phyloP scores from a whole-genome alignment of 2,797 vertebrate species.

The Sarcoramphus papa region DNA sequence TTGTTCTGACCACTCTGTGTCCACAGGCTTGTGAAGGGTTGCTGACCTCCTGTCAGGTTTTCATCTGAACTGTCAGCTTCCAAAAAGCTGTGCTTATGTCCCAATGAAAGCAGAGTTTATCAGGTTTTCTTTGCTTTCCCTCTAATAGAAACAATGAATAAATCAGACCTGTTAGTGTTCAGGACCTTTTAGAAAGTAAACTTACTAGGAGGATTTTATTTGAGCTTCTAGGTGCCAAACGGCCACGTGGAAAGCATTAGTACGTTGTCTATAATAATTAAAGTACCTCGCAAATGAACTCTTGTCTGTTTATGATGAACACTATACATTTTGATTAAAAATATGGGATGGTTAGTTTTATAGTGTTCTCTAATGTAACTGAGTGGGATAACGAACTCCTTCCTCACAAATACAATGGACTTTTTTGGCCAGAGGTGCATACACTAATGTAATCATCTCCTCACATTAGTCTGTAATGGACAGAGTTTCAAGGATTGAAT shows the following conservation, averaged over 20 bases:
- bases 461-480: not conserved
- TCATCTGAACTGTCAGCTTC: constrained; percentile 4
- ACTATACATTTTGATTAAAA: not conserved
- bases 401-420: not conserved
- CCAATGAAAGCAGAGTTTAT: not conserved
- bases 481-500: not conserved
- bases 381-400: not conserved
- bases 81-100: not conserved
- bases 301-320: not conserved
- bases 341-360: not conserved
- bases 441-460: not conserved
- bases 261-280: not conserved
- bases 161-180: not conserved
- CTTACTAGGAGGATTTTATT: not conserved
- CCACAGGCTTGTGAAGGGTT: not conserved
- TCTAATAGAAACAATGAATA: not conserved
- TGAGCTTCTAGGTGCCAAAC: not conserved
- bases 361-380: not conserved
- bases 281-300: not conserved
- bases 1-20: not conserved
- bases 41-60: constrained; percentile 12
- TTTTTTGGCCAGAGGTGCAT: not conserved
- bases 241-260: not conserved
- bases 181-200: not conserved
- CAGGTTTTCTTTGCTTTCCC: not conserved